Conservation (phyloP, 1,140 invertebrate genomes). For the Orchestia grillus region DNA sequence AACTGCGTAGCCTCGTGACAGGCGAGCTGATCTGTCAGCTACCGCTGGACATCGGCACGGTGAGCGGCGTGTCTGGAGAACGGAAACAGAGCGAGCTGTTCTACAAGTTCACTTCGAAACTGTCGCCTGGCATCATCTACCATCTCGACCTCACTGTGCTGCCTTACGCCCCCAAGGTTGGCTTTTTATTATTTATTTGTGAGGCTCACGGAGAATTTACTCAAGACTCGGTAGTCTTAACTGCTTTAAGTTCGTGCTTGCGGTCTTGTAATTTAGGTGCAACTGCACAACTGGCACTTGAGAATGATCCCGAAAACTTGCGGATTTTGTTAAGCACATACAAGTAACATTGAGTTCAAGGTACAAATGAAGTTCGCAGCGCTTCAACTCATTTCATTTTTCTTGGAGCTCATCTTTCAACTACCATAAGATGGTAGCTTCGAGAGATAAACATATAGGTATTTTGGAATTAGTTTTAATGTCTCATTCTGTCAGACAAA, state of each 20-base stretch:
- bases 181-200: conserved; percentile 56
- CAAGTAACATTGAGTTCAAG: too few relatives aligned
- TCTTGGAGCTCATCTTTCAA: too few relatives aligned
- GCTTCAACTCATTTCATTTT: too few relatives aligned
- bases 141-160: conserved; percentile 83
- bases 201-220: not conserved
- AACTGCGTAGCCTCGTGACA: conserved; percentile 82
- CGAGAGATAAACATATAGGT: too few relatives aligned
- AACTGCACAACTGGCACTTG: too few relatives aligned
- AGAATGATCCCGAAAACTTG: too few relatives aligned
- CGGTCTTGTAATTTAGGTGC: not conserved
- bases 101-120: conserved; percentile 93
- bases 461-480: too few relatives aligned
- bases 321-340: too few relatives aligned
- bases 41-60: conserved; percentile 87
- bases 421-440: too few relatives aligned
- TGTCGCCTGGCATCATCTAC: conserved; percentile 92
- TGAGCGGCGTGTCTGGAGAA: conserved; percentile 87
- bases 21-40: conserved; percentile 83
- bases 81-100: conserved; percentile 91
- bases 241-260: not conserved
- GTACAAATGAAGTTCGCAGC: too few relatives aligned
- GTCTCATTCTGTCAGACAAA: too few relatives aligned
- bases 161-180: conserved; percentile 78
- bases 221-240: not conserved